These are phyloP conservation scores for Brachionichthys hirsutus DNA, from an alignment of 2,113 vertebrate genomes.

Conservation along the genomic window DNA sequence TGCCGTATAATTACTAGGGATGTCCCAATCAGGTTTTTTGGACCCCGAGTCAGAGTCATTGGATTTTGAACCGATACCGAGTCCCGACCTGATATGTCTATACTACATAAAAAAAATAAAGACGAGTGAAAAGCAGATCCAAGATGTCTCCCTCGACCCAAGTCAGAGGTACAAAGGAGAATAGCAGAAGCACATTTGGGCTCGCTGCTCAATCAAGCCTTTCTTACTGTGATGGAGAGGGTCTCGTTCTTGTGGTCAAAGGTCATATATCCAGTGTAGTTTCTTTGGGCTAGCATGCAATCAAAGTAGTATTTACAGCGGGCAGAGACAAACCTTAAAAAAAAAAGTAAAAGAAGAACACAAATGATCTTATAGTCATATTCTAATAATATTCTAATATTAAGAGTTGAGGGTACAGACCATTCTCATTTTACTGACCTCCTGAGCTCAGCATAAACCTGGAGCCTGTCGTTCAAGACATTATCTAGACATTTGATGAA, in stretches of 20 bases:
- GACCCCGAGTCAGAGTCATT: too few relatives aligned
- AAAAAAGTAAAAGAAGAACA: background rate
- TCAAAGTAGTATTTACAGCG: constrained; percentile 93
- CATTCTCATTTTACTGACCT: constrained; percentile 60
- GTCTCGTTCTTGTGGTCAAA: constrained; percentile 94
- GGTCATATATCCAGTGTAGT: constrained; percentile 86
- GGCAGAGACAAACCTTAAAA: constrained; percentile 84
- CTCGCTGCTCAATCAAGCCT: too few relatives aligned
- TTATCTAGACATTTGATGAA: constrained; percentile 84
- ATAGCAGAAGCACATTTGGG: too few relatives aligned
- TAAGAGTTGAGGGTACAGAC: background rate
- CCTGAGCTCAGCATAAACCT: constrained; percentile 82
- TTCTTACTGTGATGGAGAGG: constrained; percentile 90
- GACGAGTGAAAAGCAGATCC: too few relatives aligned
- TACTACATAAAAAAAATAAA: too few relatives aligned
- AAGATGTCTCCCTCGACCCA: too few relatives aligned
- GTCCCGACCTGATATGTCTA: too few relatives aligned
- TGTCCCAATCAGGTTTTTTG: too few relatives aligned
- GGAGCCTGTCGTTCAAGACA: constrained; percentile 84
- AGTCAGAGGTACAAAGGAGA: too few relatives aligned
- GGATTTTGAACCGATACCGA: too few relatives aligned
- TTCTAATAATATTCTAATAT: too few relatives aligned
- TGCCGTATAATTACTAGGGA: too few relatives aligned
- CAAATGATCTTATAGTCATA: constrained; percentile 2
- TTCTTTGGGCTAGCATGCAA: constrained; percentile 82